phyloP scores from a whole-genome alignment of 2,888 invertebrate species.

The Ephialtes manifestator region DNA sequence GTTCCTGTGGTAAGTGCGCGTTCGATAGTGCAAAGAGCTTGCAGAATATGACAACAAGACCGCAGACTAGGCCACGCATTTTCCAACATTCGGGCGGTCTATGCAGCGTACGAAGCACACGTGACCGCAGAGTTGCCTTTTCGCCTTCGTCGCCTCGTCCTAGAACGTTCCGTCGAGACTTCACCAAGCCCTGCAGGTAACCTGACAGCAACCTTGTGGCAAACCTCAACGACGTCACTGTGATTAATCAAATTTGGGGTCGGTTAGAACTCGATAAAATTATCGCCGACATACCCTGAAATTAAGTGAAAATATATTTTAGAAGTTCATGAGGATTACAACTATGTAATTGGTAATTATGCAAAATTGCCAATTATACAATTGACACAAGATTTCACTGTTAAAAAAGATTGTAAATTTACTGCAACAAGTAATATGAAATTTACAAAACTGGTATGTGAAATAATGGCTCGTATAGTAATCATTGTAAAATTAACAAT shows the following conservation, averaged over 20 bases:
- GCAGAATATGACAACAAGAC: constrained; percentile 29
- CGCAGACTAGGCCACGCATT: constrained; percentile 39
- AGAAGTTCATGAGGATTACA: not conserved
- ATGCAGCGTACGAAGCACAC: constrained; percentile 22
- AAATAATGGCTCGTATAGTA: too few species aligned
- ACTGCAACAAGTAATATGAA: not conserved
- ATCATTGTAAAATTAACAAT: too few species aligned
- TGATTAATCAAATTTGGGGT: constrained; percentile 14
- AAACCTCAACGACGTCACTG: not conserved
- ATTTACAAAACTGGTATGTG: too few species aligned
- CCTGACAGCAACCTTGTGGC: constrained; percentile 1
- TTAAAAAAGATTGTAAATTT: too few species aligned
- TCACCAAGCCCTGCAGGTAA: not conserved
- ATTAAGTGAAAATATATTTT: not conserved
- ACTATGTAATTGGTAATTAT: not conserved
- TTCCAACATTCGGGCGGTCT: constrained; percentile 35
- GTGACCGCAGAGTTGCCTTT: constrained; percentile 51
- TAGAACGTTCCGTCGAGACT: constrained; percentile 8
- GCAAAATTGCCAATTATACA: too few species aligned
- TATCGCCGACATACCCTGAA: not conserved
- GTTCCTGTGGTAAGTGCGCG: not conserved
- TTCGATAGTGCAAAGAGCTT: constrained; percentile 50
- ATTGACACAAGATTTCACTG: not conserved
- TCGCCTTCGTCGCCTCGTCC: constrained; percentile 44
- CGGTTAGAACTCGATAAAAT: not conserved